These are phyloP conservation scores for Nymphalis polychloros DNA, from an alignment of 2,888 invertebrate species.

Conservation along the genomic window DNA sequence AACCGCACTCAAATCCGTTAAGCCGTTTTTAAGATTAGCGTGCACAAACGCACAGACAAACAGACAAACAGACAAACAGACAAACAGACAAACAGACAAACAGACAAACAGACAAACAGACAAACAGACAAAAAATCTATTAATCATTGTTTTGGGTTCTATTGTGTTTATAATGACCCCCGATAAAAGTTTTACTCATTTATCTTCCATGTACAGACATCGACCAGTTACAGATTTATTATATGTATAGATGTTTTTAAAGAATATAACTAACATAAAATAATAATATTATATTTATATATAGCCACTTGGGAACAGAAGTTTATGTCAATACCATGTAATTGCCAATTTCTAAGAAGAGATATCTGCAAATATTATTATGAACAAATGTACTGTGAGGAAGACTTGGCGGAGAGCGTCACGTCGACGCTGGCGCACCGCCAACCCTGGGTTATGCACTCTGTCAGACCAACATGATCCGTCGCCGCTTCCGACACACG, in stretches of 20 bases:
- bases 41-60: no score
- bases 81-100: no score
- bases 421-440: background rate
- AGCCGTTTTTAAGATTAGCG: no score
- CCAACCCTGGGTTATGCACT: background rate
- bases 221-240: no score
- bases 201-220: no score
- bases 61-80: no score
- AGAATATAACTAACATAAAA: background rate
- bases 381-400: background rate
- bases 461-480: background rate
- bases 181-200: no score
- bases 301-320: slow-evolving; percentile 3
- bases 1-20: no score
- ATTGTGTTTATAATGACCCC: no score
- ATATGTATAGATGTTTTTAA: background rate
- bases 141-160: no score
- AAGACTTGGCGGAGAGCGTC: background rate
- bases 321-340: slow-evolving; percentile 17
- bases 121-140: no score
- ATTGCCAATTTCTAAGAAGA: slow-evolving; percentile 23
- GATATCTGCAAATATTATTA: background rate
- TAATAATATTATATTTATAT: background rate
- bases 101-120: no score
- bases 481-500: slow-evolving; percentile 1